These are phyloP conservation scores for Ectobius pallidus DNA, from an alignment of 2,888 invertebrate genomes.

Conservation along the genomic window DNA sequence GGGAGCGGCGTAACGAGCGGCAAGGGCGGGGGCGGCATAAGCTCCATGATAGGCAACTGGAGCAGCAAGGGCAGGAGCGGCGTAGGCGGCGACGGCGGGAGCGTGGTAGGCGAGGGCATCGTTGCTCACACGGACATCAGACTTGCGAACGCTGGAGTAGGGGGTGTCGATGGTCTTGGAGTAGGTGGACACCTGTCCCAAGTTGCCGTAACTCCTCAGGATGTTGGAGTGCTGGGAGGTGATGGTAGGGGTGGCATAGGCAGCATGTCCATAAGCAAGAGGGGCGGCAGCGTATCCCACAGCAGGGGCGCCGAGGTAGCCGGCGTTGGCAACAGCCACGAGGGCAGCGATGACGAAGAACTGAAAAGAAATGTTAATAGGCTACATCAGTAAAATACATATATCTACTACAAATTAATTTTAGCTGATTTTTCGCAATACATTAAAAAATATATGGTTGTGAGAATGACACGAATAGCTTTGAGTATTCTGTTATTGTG, in stretches of 20 bases:
- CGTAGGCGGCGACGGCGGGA: constrained; percentile 44
- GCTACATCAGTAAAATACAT: no score
- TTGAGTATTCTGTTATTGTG: no score
- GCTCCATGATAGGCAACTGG: constrained; percentile 46
- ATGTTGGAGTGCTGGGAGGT: constrained; percentile 45
- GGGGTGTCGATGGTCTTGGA: constrained; percentile 74
- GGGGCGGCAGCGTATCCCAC: constrained; percentile 18
- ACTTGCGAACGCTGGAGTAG: constrained; percentile 72
- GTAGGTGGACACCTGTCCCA: constrained; percentile 70
- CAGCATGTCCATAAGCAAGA: constrained; percentile 18
- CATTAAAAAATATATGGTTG: no score
- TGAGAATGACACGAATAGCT: no score
- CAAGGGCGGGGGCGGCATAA: constrained; percentile 36
- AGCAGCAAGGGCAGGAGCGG: constrained; percentile 40
- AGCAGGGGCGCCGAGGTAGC: constrained; percentile 45
- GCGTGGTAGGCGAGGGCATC: constrained; percentile 47
- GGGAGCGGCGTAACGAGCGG: constrained; percentile 43
- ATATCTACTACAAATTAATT: no score
- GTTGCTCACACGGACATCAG: constrained; percentile 65
- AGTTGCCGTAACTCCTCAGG: constrained; percentile 67
- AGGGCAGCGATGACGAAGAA: constrained; percentile 40
- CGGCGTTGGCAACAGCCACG: constrained; percentile 48
- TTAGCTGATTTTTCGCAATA: no score
- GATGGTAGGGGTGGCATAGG: constrained; percentile 42
- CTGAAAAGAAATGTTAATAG: constrained; percentile 28